Base-by-base conservation (phyloP, 2,113 vertebrate species). In the Strigops habroptila region DNA sequence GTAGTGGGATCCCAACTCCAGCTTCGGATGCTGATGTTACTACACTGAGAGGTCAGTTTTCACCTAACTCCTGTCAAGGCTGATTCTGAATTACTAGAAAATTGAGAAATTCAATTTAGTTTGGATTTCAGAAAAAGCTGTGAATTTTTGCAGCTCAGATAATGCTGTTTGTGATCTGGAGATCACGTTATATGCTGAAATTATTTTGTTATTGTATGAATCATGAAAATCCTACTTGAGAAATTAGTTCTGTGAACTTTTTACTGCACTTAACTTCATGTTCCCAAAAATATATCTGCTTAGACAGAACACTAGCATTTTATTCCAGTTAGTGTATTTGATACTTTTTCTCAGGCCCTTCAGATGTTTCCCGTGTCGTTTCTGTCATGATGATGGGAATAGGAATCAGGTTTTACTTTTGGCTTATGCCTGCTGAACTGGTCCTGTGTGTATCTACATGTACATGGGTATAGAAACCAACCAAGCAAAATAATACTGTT, bases 31-130 rank as follows among this genome's bases (percentile, higher is more conserved):
- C 41, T 55, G 97, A 97, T 70, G 73, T 87, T 46, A 96, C 98
- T 41, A 96, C 98, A 39, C 41, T 96, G 51, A 96, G 85, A 98
- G 98, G 98, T 98, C 91, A 93, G 96, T 91, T 96, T 86, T 95
- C 70, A 44, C 78, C 31, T 71, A 75, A 51, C 9, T 84, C 8
- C 24, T 68, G 39, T 78, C 46, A 76, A 82, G 43, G 10, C 24
- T 89, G 41, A 69, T 63, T 85, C 59, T 55, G 33, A 88, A 60
- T 81, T 69, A 75, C 22, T 28, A 69, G 65, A 59, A 73, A 86
- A 73, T 12, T 39, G 49, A 65, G n/a, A 68, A 74, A 63, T 48
- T 37, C 0, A 0, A 18, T 59, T 13, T 19, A 37, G 12, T 68
- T 80, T 39, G 51, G 21, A 73, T 79, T 86, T 78, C 17, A 55